Conservation (phyloP, 2,113 vertebrate species). For the Scophthalmus maximus region DNA sequence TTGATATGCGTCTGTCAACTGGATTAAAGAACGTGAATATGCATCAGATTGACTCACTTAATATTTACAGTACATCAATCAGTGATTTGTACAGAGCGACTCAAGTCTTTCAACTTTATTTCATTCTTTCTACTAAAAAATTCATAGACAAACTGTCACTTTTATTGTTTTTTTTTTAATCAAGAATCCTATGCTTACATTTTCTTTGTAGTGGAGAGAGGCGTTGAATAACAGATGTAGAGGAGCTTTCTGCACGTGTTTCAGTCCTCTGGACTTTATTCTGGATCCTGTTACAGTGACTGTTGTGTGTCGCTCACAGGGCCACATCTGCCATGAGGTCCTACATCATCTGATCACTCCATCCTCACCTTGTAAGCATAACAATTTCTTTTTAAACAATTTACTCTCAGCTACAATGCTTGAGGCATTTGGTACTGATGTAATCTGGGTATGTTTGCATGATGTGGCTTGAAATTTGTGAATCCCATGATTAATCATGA, state of each 20-base stretch:
- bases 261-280: slow-evolving; percentile 6
- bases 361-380: neutral
- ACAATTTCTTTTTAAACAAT: neutral
- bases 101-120: neutral
- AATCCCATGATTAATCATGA: slow-evolving; percentile 9
- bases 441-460: slow-evolving; percentile 45
- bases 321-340: slow-evolving; percentile 10
- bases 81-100: neutral
- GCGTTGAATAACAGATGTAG: neutral
- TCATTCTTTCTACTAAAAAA: slow-evolving; percentile 1
- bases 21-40: slow-evolving; percentile 47
- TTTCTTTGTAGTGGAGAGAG: neutral
- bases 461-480: slow-evolving; percentile 38
- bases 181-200: neutral
- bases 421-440: neutral
- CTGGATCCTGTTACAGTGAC: neutral
- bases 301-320: neutral
- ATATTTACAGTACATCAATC: slow-evolving; percentile 27
- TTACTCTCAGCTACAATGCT: neutral
- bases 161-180: neutral
- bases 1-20: slow-evolving; percentile 31
- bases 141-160: too few relatives aligned
- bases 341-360: neutral
- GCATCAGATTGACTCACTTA: slow-evolving; percentile 32
- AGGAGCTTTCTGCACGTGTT: slow-evolving; percentile 11